Percentiles rank a stretch among this genome's conserved stretches.
These are phyloP conservation scores for Rhipidura dahli DNA, from an alignment of 2,113 vertebrate species.

Conservation along the genomic window DNA sequence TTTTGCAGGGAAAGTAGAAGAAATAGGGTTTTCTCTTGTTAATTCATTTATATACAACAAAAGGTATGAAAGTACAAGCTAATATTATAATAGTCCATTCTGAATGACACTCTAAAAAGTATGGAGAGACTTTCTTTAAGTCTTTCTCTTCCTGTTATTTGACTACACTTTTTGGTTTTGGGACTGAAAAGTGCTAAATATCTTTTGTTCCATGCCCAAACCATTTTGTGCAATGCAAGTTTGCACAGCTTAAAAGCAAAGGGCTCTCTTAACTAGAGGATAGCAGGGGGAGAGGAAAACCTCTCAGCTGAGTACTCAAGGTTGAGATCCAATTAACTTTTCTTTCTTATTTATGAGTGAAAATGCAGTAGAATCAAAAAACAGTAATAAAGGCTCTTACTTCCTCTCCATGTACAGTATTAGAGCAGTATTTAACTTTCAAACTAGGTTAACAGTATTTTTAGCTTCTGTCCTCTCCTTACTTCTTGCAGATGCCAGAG, in stretches of 20 bases:
- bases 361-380: background rate
- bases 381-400: background rate
- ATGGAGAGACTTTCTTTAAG: background rate
- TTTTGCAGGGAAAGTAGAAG: background rate
- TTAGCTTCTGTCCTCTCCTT: background rate
- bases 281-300: background rate
- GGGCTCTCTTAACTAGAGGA: background rate
- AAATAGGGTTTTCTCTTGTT: background rate
- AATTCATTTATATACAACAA: background rate
- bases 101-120: background rate
- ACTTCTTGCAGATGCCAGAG: background rate
- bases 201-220: background rate
- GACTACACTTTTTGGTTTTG: background rate
- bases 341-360: background rate
- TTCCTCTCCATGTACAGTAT: background rate
- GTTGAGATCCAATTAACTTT: background rate
- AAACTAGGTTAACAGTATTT: conserved; percentile 1
- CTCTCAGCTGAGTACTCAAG: background rate
- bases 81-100: background rate
- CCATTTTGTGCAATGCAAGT: background rate
- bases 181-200: background rate
- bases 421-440: background rate
- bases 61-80: background rate
- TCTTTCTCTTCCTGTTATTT: background rate
- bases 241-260: background rate